Conservation (phyloP, 2,888 invertebrate genomes). For the Metallyticus violacea region DNA sequence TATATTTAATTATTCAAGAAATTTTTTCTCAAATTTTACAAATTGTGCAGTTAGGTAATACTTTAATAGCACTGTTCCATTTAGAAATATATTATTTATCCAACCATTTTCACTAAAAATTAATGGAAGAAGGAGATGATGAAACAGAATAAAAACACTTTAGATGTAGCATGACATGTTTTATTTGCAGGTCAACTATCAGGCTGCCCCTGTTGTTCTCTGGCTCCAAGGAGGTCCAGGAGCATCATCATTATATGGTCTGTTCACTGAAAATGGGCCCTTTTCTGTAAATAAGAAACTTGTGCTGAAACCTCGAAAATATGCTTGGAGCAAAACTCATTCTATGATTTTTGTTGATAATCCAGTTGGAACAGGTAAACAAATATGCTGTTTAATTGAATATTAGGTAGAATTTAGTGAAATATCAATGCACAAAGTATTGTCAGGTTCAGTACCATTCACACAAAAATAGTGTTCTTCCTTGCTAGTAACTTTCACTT, state of each 20-base stretch:
- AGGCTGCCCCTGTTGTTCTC: constrained; percentile 66
- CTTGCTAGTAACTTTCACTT: no score
- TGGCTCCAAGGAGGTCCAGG: constrained; percentile 90
- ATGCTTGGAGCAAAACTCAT: constrained; percentile 77
- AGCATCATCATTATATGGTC: constrained; percentile 72
- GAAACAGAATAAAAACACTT: no score
- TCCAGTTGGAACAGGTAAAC: constrained; percentile 72
- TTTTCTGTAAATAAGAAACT: constrained; percentile 53
- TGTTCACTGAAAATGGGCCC: constrained; percentile 85
- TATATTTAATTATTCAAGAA: no score
- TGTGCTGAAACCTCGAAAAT: constrained; percentile 60
- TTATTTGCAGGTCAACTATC: constrained; percentile 7
- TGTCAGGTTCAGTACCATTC: background rate
- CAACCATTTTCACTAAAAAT: no score
- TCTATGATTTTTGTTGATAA: constrained; percentile 88
- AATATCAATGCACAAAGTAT: background rate
- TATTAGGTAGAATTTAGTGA: no score
- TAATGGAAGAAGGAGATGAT: no score
- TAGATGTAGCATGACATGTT: background rate
- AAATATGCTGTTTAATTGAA: background rate
- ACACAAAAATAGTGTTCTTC: no score
- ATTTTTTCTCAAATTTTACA: no score
- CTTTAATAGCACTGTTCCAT: no score
- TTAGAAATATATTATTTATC: no score
- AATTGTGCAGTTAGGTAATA: no score